Evolutionary conservation across 2,797 vertebrate species (phyloP), one percentile per base, ranked within the genome.

Genomic region (Benthosema pterotum): DNA sequence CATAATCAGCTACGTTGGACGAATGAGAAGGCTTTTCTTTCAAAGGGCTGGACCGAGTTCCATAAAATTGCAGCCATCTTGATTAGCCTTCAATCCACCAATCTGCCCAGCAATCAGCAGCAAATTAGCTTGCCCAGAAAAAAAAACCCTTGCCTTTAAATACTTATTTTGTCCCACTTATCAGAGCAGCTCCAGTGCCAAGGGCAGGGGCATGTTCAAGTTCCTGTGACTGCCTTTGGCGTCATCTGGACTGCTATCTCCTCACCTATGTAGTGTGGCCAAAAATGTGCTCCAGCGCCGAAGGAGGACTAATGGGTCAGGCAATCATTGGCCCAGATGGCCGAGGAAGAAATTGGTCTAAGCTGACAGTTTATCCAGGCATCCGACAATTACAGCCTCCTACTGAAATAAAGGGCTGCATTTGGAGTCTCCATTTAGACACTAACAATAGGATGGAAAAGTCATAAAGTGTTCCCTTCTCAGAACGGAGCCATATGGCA

Each of bases 241-340:
- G 83, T 91, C 87, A 89, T 89, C 75, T 64, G 83, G 83, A 75
- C 77, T 0, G 63, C 85, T 91, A 91, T 92, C 90, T 92, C 48
- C 69, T 80, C 66, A 81, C 65, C 80, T 90, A 68, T 93, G 91
- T 91, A 84, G 89, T 75, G 75, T 69, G 66, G 89, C 91, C 91
- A 94, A 89, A 88, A 89, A 91, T 89, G 83, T 88, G 88, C 82
- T 86, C n/a, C n/a, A 79, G 77, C 82, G 80, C 79, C 75, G 78
- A 79, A 69, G 77, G 73, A 78, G 72, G 84, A 82, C 83, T 90
- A 92, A 93, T 91, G 85, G 83, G 71, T 86, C 86, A 85, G 78
- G 81, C 85, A 67, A 55, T 73, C 82, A 87, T 88, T 62, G 67
- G 78, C 79, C 88, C 87, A 86, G 86, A 87, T 85, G 82, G 83